Base-by-base conservation (phyloP, 2,888 invertebrate species). In the Erpobdella octoculata region DNA sequence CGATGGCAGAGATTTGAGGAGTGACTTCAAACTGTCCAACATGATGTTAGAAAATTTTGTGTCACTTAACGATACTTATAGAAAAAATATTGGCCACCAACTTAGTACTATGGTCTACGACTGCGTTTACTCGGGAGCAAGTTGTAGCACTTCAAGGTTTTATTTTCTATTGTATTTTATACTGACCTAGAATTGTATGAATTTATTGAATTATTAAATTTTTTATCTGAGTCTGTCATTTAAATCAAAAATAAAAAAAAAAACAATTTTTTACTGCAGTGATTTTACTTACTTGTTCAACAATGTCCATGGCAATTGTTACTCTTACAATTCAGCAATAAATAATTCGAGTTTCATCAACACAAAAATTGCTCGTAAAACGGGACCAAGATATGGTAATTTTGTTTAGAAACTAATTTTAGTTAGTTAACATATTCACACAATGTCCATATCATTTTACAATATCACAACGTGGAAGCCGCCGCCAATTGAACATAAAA, bases 311-410 rank as follows among this genome's bases (percentile, higher is more conserved):
- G 53, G 53, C 18, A 53, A 53, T 15, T 53, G 53, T 12, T 53
- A 53, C n/a, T 25, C 53, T 2, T 74, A 68, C 65, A 74, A 74
- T 38, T 73, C 73, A 12, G 65, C 37, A 18, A 70, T 70, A 72
- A 68, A 48, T 53, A 15, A 35, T 8, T 33, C 25, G 31, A 28
- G 46, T 9, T 2, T 18, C 0, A 6, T 18, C 12, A 41, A n/a
- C n/a, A n/a, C n/a, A n/a, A n/a, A 70, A 25, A 46, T 37, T 35
- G 31, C 74, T 21, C n/a, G 36, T 36, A 28, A 71, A 35, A 25
- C 69, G 5, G 71, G 74, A 15, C 72, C 70, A 9, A 38, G 41
- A 46, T 71, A 73, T 69, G 74, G 73, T 74, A 48, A 59, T n/a
- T n/a, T n/a, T n/a, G n/a, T n/a, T n/a, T n/a, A n/a, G n/a, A n/a